Evolutionary conservation across 1,140 invertebrate species (phyloP), one percentile per base, ranked within the genome.

Genomic region (Conopomorpha cramerella): DNA sequence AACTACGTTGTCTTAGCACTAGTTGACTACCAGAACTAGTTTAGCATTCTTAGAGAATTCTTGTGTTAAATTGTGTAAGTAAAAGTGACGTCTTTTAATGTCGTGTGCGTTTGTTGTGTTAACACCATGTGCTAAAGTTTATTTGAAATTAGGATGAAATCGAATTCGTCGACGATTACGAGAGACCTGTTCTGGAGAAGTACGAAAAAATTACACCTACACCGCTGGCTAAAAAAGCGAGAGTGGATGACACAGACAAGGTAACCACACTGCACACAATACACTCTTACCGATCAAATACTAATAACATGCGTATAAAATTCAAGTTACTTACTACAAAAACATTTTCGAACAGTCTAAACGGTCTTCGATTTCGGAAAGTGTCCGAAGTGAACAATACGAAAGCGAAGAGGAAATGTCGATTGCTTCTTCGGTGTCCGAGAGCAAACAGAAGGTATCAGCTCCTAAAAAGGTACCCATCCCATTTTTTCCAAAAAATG

Each of bases 141-240:
- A 39, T 60, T 66, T 61, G 43, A 51, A 55, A 46, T 39, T 74
- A 74, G 52, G 80, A 84, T 13, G 78, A 79, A 53, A 64, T 70
- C 40, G 67, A 76, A 40, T 74, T 77, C 46, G 68, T 70, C 44
- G 74, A 78, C 14, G 86, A 89, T 66, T 83, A 83, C 49, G 81
- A 82, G 63, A 62, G 81, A 34, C 81, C 81, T 2, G 70, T 74
- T 31, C 58, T 82, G 43, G 80, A 82, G 51, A 81, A 81, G 50
- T 81, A 80, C 42, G 81, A 82, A 63, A 80, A 74, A 45, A 76
- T 79, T 45, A 55, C 67, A 59, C 66, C 71, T 15, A 72, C 74
- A 45, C 67, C 74, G 40, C 56, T 73, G 4, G 56, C 64, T 52
- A 77, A 77, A 63, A 76, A 66, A 67, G 37, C 51, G 31, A 76